These are phyloP conservation scores for Thymelicus acteon DNA, from an alignment of 2,888 invertebrate species.

Conservation along the genomic window DNA sequence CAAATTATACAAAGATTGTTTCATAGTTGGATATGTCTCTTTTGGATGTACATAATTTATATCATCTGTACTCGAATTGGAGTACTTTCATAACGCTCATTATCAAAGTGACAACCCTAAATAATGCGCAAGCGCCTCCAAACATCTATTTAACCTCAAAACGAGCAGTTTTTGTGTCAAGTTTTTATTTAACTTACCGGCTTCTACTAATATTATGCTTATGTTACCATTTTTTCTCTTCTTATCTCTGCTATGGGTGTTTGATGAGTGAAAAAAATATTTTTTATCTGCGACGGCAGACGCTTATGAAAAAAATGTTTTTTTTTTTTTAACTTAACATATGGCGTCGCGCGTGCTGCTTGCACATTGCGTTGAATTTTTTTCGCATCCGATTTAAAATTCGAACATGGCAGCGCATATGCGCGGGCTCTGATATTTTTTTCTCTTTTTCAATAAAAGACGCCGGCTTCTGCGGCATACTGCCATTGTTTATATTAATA, in stretches of 20 bases:
- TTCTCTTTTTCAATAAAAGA: slow-evolving; percentile 59
- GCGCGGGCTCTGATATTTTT: slow-evolving; percentile 67
- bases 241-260: slow-evolving; percentile 71
- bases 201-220: slow-evolving; percentile 81
- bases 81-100: background rate
- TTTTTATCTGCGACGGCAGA: slow-evolving; percentile 42
- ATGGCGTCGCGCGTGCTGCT: slow-evolving; percentile 77
- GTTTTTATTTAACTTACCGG: slow-evolving; percentile 69
- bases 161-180: slow-evolving; percentile 68
- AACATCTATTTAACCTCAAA: slow-evolving; percentile 77
- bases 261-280: slow-evolving; percentile 64
- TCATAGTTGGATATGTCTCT: too few species aligned
- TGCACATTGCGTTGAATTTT: slow-evolving; percentile 80
- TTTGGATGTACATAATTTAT: too few species aligned
- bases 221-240: slow-evolving; percentile 77
- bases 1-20: too few species aligned
- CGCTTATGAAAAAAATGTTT: slow-evolving; percentile 64
- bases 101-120: slow-evolving; percentile 48
- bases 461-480: slow-evolving; percentile 55
- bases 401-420: slow-evolving; percentile 75
- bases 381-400: slow-evolving; percentile 82
- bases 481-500: slow-evolving; percentile 48
- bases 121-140: slow-evolving; percentile 52
- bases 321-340: slow-evolving; percentile 59
- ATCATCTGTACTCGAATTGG: background rate